Conservation (phyloP, 1,140 invertebrate species). For the Nebria ingens region DNA sequence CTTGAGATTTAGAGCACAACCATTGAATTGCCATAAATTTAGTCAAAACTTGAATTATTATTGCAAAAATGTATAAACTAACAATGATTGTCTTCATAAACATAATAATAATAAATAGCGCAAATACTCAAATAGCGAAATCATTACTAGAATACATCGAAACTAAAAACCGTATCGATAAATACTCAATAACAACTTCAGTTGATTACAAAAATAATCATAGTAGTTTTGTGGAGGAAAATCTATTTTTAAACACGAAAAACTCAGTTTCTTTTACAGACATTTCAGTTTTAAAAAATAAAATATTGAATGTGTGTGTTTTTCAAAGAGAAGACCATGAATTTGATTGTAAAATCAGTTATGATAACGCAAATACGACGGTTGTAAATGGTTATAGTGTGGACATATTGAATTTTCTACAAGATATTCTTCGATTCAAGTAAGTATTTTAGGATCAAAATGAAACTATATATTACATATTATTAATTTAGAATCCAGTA, state of each 20-base stretch:
- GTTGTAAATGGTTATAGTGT: constrained; percentile 11
- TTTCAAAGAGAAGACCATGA: constrained; percentile 5
- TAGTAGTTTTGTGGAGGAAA: constrained; percentile 16
- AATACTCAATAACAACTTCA: neutral
- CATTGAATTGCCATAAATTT: too few species aligned
- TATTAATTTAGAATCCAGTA: neutral
- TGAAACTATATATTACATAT: neutral
- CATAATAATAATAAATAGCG: constrained; percentile 10
- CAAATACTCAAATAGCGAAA: constrained; percentile 11
- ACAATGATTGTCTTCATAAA: too few species aligned
- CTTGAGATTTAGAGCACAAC: too few species aligned
- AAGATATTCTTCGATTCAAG: constrained; percentile 8
- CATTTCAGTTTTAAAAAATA: neutral
- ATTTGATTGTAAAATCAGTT: neutral
- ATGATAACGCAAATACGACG: neutral
- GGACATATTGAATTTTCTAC: constrained; percentile 13
- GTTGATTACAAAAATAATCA: constrained; percentile 13
- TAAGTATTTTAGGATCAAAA: too few species aligned
- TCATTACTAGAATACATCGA: neutral
- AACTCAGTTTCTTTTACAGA: neutral
- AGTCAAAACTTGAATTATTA: too few species aligned
- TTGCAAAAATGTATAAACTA: too few species aligned
- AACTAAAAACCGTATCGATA: neutral
- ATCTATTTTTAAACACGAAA: constrained; percentile 13
- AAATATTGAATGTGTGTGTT: constrained; percentile 14